Evolutionary conservation across 2,888 invertebrate species (phyloP).

Genomic region (Hipparchia semele): DNA sequence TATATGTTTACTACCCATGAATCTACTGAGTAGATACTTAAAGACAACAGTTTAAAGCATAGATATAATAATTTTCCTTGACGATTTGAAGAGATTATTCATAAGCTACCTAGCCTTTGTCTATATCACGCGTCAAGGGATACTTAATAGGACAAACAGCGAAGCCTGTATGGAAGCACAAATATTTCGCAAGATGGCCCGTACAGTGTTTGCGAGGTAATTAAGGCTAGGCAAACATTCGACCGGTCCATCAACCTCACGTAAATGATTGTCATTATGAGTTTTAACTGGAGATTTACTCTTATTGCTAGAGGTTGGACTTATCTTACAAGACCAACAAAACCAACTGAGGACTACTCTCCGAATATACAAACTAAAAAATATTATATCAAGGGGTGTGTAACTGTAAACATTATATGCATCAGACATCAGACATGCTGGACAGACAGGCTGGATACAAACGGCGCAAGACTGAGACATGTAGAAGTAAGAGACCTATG

Average conservation of each 20-base stretch:
- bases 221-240: conserved; percentile 74
- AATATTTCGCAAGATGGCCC: conserved; percentile 69
- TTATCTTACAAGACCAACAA: background rate
- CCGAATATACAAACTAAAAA: too few relatives aligned
- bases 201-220: conserved; percentile 66
- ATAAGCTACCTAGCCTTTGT: background rate
- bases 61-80: too few relatives aligned
- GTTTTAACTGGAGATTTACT: conserved; percentile 23
- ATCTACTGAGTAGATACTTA: too few relatives aligned
- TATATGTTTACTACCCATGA: too few relatives aligned
- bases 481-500: too few relatives aligned
- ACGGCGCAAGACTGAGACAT: too few relatives aligned
- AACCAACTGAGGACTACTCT: background rate
- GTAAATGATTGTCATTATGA: conserved; percentile 31
- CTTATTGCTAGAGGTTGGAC: background rate
- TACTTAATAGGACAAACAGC: conserved; percentile 40
- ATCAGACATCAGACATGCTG: too few relatives aligned
- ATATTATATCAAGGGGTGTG: too few relatives aligned
- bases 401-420: too few relatives aligned
- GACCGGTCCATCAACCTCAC: conserved; percentile 69
- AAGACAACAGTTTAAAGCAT: too few relatives aligned
- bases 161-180: conserved; percentile 48
- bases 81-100: conserved; percentile 2
- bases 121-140: conserved; percentile 23
- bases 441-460: too few relatives aligned